Base-by-base conservation (phyloP, 2,797 vertebrate genomes). In the Sebastes hubbsi region DNA sequence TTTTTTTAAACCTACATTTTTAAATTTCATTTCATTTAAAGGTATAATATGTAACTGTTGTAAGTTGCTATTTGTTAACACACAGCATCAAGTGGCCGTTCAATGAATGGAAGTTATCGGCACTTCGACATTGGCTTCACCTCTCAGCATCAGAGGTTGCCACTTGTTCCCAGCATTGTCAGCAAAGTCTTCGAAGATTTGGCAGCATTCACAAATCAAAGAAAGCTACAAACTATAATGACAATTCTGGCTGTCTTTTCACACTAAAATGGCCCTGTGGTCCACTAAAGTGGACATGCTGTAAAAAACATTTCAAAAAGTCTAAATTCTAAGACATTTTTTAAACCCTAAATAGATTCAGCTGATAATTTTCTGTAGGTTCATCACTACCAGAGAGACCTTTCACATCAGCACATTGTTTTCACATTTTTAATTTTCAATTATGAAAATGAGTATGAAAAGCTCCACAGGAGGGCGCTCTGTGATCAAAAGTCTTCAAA, bases 11-110 rank as follows among this genome's bases (percentile, higher is more conserved):
- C 38, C 0, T 16, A 42, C 38, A 42, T 16, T 16, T 42, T 1
- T 0, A 42, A 42, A 42, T 42, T 16, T 42, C 0, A 42, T 42
- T 42, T 0, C 6, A 0, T 0, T 1, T 42, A 42, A 16, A 42
- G 14, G 38, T 42, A 16, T 16, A 42, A 42, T 42, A 42, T 42
- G 14, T 42, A 42, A 42, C 38, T 14, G 0, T 42, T 42, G 38
- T 42, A 42, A 0, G 2, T 42, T 42, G 38, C 42, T 46, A 0
- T 46, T 18, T 46, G 42, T 46, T 18, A 42, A 42, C 16, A 46
- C 1, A 18, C 42, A 46, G 42, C 16, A 0, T 46, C 42, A 46
- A 46, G 42, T 46, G 6, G 42, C 42, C 16, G 3, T 46, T 46
- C 42, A 46, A 18, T 46, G 42, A 46, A 46, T 2, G 2, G 42